These are phyloP conservation scores for Mechanitis messenoides DNA, from an alignment of 2,888 invertebrate genomes.

Conservation along the genomic window DNA sequence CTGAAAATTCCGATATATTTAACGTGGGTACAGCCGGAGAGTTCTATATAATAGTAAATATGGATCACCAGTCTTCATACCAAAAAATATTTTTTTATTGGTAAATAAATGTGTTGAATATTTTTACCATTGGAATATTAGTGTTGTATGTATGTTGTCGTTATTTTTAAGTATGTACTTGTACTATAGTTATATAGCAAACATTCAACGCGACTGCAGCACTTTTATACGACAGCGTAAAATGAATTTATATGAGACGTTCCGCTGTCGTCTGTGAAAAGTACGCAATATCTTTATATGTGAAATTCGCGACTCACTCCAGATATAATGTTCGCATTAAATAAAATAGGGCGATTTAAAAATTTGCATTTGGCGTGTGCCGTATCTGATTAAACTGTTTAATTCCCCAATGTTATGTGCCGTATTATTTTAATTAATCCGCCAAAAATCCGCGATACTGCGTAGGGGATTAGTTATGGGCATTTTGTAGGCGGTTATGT, in stretches of 20 bases:
- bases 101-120: conserved; percentile 16
- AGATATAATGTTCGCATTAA: background rate
- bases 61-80: too few relatives aligned
- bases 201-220: background rate
- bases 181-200: conserved; percentile 1
- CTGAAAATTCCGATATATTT: too few relatives aligned
- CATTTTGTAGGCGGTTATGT: conserved; percentile 28
- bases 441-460: conserved; percentile 55
- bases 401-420: conserved; percentile 21
- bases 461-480: conserved; percentile 41
- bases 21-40: too few relatives aligned
- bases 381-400: conserved; percentile 19
- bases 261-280: too few relatives aligned
- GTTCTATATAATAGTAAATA: too few relatives aligned
- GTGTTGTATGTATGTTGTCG: conserved; percentile 2
- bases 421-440: conserved; percentile 40
- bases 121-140: conserved; percentile 22
- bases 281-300: too few relatives aligned
- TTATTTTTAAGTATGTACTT: conserved; percentile 12
- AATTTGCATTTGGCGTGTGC: conserved; percentile 12
- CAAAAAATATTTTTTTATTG: conserved; percentile 16
- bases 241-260: too few relatives aligned
- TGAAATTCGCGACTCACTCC: too few relatives aligned
- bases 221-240: background rate
- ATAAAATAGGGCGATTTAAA: conserved; percentile 6